Base-by-base conservation (phyloP, 2,113 vertebrate genomes). In the Neotoma lepida region DNA sequence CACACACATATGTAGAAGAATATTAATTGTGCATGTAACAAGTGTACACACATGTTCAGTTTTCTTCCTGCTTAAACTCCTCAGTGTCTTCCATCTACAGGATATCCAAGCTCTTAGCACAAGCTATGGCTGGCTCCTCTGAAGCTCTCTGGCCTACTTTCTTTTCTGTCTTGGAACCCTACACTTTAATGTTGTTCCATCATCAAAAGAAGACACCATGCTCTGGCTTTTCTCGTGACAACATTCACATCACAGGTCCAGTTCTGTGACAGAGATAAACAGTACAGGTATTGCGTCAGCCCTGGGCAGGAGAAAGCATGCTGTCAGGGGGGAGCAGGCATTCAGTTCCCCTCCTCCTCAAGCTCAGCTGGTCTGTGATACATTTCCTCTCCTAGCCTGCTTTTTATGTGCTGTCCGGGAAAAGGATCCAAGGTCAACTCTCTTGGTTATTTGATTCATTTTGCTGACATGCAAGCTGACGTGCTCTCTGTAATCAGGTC, bases 381-480 rank as follows among this genome's bases (percentile, higher is more conserved):
- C 86, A 70, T 94, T 91, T 92, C 86, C 30, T 61, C 9, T 58
- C 61, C 28, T 78, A 94, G 89, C 74, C 88, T 64, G 77, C 80
- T 80, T 94, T 96, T 95, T 56, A 90, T 85, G 91, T 90, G 90
- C 93, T 88, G 81, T 88, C 70, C 77, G 26, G 80, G 93, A 93
- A 96, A 87, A 77, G 54, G 58, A 96, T 84, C 95, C 96, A 94
- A 91, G 96, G 96, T 91, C 96, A 96, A 64, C 80, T 73, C 86
- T 90, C 80, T 84, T 46, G 88, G 93, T 96, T 94, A 70, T 93
- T 92, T 95, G 91, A 94, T 91, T 96, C 93, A 91, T 96, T 97
- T 86, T 95, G 96, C 97, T 96, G 96, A 96, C 94, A 91, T 86
- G 93, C 68, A 66, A 0, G 6, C 94, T 96, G 93, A 94, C 93